Evolutionary conservation across 2,113 vertebrate genomes (phyloP).

Genomic region (Chaenogobius annularis): DNA sequence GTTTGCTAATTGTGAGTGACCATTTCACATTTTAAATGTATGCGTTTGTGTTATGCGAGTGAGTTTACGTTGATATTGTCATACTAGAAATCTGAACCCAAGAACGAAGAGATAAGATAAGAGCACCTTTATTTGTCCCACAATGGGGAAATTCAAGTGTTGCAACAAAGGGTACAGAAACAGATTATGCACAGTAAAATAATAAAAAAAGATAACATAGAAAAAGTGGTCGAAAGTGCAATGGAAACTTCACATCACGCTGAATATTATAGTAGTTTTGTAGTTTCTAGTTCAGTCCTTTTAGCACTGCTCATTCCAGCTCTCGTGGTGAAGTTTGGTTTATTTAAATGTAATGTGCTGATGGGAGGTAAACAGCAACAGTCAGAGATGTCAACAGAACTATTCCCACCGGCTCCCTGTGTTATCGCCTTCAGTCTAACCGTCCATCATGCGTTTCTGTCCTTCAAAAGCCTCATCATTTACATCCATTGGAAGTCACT

Average conservation of each 20-base stretch:
- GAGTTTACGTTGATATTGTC: too few relatives aligned
- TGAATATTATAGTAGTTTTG: neutral
- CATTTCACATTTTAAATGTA: too few relatives aligned
- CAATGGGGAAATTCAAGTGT: too few relatives aligned
- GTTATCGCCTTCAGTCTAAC: constrained; percentile 56
- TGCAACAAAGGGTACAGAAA: too few relatives aligned
- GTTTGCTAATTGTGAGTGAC: neutral
- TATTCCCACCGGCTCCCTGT: constrained; percentile 25
- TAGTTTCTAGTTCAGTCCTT: neutral
- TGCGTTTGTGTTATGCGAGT: too few relatives aligned
- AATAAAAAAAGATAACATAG: too few relatives aligned
- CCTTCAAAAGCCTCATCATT: constrained; percentile 47
- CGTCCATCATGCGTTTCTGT: constrained; percentile 44
- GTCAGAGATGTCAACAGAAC: constrained; percentile 27
- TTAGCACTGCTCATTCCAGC: neutral
- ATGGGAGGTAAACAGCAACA: constrained; percentile 36
- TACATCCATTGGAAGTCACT: constrained; percentile 46
- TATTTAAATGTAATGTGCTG: constrained; percentile 23
- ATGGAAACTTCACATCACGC: too few relatives aligned
- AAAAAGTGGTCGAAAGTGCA: too few relatives aligned
- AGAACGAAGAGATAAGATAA: too few relatives aligned
- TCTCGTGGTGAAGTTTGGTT: constrained; percentile 3
- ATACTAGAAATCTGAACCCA: too few relatives aligned
- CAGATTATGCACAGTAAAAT: too few relatives aligned
- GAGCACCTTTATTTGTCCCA: too few relatives aligned